These are phyloP conservation scores for Neodiprion fabricii DNA, from an alignment of 1,140 invertebrate genomes.

Conservation along the genomic window DNA sequence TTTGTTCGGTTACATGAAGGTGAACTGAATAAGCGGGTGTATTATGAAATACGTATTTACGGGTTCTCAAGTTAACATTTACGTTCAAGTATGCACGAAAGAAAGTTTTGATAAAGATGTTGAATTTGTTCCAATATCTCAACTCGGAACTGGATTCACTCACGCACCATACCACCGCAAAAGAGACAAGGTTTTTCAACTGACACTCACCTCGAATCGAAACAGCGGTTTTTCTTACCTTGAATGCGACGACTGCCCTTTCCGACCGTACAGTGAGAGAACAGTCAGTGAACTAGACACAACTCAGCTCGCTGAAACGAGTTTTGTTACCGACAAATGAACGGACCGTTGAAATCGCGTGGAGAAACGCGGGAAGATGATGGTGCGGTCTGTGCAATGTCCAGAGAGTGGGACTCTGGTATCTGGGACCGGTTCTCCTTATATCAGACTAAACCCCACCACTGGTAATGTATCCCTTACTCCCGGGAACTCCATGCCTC, in stretches of 20 bases:
- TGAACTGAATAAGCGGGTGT: no score
- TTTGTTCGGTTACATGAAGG: no score
- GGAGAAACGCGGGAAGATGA: slow-evolving; percentile 32
- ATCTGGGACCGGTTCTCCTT: slow-evolving; percentile 52
- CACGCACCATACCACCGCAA: no score
- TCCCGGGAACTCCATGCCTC: neutral
- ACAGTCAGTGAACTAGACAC: neutral
- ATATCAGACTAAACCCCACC: slow-evolving; percentile 30
- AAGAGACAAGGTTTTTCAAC: no score
- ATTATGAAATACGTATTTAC: no score
- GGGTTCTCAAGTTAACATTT: no score
- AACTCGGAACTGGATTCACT: no score
- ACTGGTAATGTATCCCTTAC: neutral
- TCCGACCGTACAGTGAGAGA: neutral
- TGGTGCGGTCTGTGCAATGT: slow-evolving; percentile 23
- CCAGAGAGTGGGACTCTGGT: slow-evolving; percentile 39
- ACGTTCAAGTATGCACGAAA: no score
- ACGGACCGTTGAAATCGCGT: neutral
- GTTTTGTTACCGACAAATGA: neutral
- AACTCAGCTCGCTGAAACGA: neutral
- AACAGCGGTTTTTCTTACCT: neutral
- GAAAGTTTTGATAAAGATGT: no score
- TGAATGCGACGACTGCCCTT: neutral
- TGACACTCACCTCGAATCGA: no score
- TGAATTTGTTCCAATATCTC: no score